Conservation (phyloP, 2,888 invertebrate genomes). For the Megamerina dolium region DNA sequence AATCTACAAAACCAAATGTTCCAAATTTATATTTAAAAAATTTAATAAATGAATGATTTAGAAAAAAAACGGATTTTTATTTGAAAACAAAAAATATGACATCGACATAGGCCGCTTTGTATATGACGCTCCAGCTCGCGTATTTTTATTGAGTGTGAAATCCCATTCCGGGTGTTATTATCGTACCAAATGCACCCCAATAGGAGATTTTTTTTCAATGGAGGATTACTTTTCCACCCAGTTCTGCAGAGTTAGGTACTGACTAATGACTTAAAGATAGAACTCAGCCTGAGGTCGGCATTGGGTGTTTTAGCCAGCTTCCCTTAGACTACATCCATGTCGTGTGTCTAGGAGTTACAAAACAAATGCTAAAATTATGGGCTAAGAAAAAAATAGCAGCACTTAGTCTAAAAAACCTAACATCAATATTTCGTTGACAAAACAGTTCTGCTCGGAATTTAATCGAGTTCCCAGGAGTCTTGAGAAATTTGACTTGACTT, state of each 20-base stretch:
- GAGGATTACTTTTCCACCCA: background rate
- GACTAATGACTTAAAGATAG: too few species aligned
- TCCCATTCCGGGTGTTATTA: background rate
- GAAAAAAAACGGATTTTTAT: background rate
- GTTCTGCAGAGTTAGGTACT: too few species aligned
- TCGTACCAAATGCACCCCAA: background rate
- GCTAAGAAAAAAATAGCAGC: too few species aligned
- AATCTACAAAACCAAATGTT: background rate
- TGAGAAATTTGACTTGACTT: too few species aligned
- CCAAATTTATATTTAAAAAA: slow-evolving; percentile 3
- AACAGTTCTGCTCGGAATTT: too few species aligned
- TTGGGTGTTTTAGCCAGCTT: too few species aligned
- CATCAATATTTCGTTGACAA: background rate
- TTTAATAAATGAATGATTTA: background rate
- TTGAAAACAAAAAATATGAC: background rate
- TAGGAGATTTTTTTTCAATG: background rate
- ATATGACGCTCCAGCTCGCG: slow-evolving; percentile 3
- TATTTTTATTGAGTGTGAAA: slow-evolving; percentile 1
- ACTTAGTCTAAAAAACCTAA: background rate
- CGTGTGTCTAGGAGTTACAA: slow-evolving; percentile 1
- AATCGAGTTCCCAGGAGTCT: too few species aligned
- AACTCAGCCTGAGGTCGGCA: too few species aligned
- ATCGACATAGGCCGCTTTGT: slow-evolving; percentile 1
- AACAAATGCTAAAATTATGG: background rate
- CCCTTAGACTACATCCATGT: slow-evolving; percentile 1